Evolutionary conservation across 2,113 vertebrate species (phyloP).

Genomic region (Mystacornis crossleyi): DNA sequence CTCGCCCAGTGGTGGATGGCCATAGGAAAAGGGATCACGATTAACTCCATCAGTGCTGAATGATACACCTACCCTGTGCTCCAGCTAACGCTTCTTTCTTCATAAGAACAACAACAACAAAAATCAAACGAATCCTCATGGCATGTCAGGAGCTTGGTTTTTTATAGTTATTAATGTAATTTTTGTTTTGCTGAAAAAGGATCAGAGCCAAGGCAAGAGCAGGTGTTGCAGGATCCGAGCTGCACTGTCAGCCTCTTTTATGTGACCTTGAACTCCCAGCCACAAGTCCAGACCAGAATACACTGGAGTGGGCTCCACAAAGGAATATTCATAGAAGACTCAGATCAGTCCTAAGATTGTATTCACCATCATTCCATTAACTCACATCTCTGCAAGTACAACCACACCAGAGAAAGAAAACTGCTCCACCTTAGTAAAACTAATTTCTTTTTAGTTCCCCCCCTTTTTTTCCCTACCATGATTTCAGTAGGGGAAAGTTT

Average conservation of each 20-base stretch:
- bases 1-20: neutral
- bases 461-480: neutral
- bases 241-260: neutral
- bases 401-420: slow-evolving; percentile 18
- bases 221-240: slow-evolving; percentile 20
- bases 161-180: neutral
- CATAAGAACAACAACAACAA: neutral
- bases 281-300: neutral
- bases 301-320: neutral
- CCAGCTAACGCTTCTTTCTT: neutral
- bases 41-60: slow-evolving; percentile 34
- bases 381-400: neutral
- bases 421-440: neutral
- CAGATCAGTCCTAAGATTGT: neutral
- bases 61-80: neutral
- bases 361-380: neutral
- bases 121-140: neutral
- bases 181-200: neutral
- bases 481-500: neutral
- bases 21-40: neutral
- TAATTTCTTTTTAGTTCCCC: neutral
- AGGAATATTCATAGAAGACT: slow-evolving; percentile 22
- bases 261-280: neutral
- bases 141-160: neutral
- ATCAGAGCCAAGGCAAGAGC: neutral